Conservation (phyloP, 2,797 vertebrate genomes). For the Botia kubotai region DNA sequence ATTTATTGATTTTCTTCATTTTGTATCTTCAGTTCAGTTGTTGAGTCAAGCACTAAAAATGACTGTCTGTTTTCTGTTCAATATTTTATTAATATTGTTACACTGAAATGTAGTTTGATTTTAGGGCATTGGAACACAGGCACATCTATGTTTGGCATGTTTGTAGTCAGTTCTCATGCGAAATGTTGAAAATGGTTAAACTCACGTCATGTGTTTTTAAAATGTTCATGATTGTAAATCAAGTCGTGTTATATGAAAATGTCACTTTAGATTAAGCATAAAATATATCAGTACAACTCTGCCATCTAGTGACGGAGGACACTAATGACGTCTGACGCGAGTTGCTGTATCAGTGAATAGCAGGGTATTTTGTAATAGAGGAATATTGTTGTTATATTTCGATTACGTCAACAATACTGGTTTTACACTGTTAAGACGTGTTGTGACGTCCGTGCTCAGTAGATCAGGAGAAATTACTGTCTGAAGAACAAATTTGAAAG, state of each 20-base stretch:
- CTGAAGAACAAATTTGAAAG: conserved; percentile 59
- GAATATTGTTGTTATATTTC: conserved; percentile 73
- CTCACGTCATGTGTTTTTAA: conserved; percentile 22
- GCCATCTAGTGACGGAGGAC: conserved; percentile 59
- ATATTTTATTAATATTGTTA: neutral
- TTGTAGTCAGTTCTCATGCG: neutral
- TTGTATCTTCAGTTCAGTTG: neutral
- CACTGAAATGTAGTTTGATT: too few species aligned
- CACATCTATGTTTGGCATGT: neutral
- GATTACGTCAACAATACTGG: conserved; percentile 61
- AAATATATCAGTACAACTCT: conserved; percentile 36
- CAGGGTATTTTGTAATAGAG: conserved; percentile 79
- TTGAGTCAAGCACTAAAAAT: neutral
- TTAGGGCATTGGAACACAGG: neutral
- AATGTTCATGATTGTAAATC: conserved; percentile 25
- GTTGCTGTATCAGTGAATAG: conserved; percentile 66
- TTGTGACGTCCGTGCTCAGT: conserved; percentile 53
- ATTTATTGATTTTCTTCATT: neutral
- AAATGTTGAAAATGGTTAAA: conserved; percentile 8
- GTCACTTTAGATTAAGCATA: conserved; percentile 41
- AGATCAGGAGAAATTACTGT: conserved; percentile 58
- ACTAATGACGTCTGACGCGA: conserved; percentile 37
- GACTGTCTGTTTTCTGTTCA: neutral
- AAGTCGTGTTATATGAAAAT: conserved; percentile 36
- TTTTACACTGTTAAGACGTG: conserved; percentile 61